Percentiles rank a stretch among this genome's conserved stretches.
Conservation (phyloP, 2,797 vertebrate species). For the Aphelocoma californica region DNA sequence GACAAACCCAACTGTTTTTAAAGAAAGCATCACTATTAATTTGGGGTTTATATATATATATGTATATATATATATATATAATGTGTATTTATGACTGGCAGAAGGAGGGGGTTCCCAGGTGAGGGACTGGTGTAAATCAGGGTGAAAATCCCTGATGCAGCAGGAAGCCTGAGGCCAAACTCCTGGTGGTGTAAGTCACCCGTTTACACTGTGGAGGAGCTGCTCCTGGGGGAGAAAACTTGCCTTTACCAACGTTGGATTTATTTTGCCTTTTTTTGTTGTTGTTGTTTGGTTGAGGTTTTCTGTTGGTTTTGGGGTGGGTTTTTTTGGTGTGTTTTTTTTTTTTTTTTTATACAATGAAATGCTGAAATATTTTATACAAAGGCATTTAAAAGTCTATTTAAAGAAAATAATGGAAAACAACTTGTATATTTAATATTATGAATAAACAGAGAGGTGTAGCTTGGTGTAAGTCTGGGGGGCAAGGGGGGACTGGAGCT, state of each 20-base stretch:
- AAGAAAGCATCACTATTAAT: neutral
- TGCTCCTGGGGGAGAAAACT: neutral
- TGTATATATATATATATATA: neutral
- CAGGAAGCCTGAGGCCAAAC: neutral
- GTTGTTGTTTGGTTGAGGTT: neutral
- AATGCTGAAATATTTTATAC: slow-evolving; percentile 80
- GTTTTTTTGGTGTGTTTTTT: neutral
- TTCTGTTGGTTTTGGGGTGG: neutral
- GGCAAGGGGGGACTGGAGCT: neutral
- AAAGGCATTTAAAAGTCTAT: slow-evolving; percentile 78
- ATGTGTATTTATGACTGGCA: slow-evolving; percentile 42
- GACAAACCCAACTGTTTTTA: neutral
- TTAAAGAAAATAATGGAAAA: slow-evolving; percentile 72
- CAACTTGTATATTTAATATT: slow-evolving; percentile 78
- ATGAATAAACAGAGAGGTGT: slow-evolving; percentile 39
- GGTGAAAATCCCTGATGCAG: neutral
- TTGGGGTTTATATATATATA: neutral
- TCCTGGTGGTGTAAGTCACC: neutral
- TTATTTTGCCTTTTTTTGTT: slow-evolving; percentile 3
- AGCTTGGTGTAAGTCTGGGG: neutral
- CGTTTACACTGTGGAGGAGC: neutral
- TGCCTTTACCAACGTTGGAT: neutral
- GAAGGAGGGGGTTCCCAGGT: neutral
- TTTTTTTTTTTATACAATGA: slow-evolving; percentile 61
- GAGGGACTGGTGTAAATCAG: neutral